Percentiles rank a stretch among this genome's conserved stretches.
Evolutionary conservation across 2,113 vertebrate genomes (phyloP).

Genomic region (Passer domesticus): DNA sequence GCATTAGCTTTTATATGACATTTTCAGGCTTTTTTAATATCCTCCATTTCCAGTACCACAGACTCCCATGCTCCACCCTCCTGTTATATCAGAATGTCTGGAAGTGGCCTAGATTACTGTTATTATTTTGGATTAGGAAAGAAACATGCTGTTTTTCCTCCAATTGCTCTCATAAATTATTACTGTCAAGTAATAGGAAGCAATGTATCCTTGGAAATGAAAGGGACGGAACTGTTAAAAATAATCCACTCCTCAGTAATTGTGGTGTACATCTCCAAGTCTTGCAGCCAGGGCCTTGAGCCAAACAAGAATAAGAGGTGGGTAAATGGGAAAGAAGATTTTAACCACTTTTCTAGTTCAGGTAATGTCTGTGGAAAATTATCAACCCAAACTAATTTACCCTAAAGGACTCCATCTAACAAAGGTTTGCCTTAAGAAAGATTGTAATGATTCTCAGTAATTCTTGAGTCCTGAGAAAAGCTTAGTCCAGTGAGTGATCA

Average conservation of each 20-base stretch:
- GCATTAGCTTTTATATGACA: neutral
- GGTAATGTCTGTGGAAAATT: neutral
- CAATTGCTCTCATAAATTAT: neutral
- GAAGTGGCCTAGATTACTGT: constrained; percentile 21
- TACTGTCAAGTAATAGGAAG: constrained; percentile 30
- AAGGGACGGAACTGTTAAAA: constrained; percentile 31
- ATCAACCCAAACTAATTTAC: neutral
- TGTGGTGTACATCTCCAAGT: neutral
- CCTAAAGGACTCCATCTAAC: neutral
- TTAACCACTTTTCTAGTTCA: neutral
- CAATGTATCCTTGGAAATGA: constrained; percentile 8
- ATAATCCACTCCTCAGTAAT: constrained; percentile 5
- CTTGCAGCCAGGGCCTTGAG: neutral
- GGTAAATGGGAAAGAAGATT: neutral
- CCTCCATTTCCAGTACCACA: neutral
- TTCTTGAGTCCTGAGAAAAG: neutral
- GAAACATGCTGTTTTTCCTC: neutral
- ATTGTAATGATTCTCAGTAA: neutral
- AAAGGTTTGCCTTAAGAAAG: neutral
- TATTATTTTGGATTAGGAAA: constrained; percentile 24
- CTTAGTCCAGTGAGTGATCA: neutral
- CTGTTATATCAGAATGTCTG: neutral
- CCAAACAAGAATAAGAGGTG: neutral
- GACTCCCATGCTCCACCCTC: neutral
- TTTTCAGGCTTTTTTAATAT: neutral